Evolutionary conservation across 2,113 vertebrate species (phyloP).

Genomic region (Triplophysa rosa): DNA sequence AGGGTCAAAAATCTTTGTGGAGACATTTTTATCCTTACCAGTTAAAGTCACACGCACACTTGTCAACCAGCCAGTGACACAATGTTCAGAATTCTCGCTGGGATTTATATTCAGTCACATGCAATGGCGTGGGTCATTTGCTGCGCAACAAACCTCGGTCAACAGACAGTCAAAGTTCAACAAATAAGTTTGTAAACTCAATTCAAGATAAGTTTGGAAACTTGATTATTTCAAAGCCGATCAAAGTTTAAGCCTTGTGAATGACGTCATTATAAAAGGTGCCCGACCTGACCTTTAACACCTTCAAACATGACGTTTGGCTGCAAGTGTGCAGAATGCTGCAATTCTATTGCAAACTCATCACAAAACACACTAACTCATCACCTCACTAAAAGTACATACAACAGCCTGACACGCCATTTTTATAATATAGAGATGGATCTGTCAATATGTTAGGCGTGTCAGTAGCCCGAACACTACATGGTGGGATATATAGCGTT

Average conservation of each 20-base stretch:
- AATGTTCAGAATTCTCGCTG: background rate
- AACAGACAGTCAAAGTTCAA: background rate
- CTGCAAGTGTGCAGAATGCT: background rate
- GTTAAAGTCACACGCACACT: background rate
- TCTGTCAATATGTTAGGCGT: no score
- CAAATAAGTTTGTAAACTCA: background rate
- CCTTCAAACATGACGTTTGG: background rate
- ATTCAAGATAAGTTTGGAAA: background rate
- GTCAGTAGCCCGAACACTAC: no score
- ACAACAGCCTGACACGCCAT: no score
- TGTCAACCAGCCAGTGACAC: background rate
- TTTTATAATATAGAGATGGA: no score
- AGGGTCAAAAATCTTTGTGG: no score
- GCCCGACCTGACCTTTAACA: background rate
- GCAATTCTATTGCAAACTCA: no score
- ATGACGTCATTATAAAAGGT: background rate
- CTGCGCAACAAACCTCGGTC: background rate
- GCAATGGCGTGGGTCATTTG: background rate
- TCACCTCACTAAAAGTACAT: no score
- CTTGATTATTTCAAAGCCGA: background rate
- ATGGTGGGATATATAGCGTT: no score
- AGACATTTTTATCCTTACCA: no score
- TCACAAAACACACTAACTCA: no score
- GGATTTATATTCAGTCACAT: conserved; percentile 6
- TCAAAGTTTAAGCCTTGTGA: background rate